phyloP scores from a whole-genome alignment of 1,140 invertebrate genomes.

The Cryptotermes secundus region DNA sequence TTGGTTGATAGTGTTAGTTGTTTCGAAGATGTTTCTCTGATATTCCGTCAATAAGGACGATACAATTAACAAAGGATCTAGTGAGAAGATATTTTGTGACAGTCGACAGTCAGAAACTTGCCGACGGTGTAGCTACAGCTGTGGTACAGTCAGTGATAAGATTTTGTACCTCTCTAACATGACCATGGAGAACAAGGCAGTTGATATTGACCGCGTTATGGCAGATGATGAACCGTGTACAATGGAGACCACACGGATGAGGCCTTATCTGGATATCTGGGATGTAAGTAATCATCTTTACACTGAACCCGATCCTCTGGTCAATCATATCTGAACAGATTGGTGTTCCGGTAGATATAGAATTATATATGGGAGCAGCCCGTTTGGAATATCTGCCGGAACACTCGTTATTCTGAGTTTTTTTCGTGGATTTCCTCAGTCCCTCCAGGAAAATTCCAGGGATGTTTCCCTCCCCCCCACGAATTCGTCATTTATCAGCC shows the following conservation, averaged over 20 bases:
- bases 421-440: too few relatives aligned
- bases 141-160: neutral
- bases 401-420: too few relatives aligned
- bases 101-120: neutral
- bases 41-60: neutral
- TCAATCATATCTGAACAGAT: too few relatives aligned
- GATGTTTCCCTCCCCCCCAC: too few relatives aligned
- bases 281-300: slow-evolving; percentile 14
- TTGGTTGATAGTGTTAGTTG: neutral
- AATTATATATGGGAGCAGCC: too few relatives aligned
- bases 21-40: neutral
- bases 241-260: neutral
- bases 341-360: too few relatives aligned
- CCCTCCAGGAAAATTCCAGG: too few relatives aligned
- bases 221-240: neutral
- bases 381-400: too few relatives aligned
- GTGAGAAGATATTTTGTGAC: too few relatives aligned
- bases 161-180: neutral
- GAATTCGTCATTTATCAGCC: too few relatives aligned
- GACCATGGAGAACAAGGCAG: slow-evolving; percentile 13
- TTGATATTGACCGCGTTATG: neutral
- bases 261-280: slow-evolving; percentile 26
- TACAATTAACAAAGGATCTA: too few relatives aligned
- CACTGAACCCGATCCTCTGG: too few relatives aligned
- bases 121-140: neutral